These are phyloP conservation scores for Ochropleura leucogaster DNA, from an alignment of 2,888 invertebrate species.

Conservation along the genomic window DNA sequence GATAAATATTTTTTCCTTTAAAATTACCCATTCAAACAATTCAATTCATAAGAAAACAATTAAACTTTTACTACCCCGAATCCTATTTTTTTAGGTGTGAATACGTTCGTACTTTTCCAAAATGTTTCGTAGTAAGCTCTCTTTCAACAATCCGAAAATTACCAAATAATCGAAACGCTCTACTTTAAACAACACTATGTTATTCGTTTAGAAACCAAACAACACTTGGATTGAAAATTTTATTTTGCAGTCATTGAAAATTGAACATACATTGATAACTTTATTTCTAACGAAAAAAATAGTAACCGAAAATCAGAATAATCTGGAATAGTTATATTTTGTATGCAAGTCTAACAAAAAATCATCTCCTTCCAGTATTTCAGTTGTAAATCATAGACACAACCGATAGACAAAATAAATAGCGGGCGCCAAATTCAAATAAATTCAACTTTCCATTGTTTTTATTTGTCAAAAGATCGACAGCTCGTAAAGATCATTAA, in stretches of 20 bases:
- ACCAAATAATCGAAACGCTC: neutral
- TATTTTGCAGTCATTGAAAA: conserved; percentile 3
- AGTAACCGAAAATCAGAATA: neutral
- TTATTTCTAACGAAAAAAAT: neutral
- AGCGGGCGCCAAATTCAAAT: conserved; percentile 73
- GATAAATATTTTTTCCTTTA: neutral
- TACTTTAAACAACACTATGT: conserved; percentile 5
- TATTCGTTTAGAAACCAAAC: conserved; percentile 38
- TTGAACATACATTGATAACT: too few species aligned
- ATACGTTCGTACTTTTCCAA: too few species aligned
- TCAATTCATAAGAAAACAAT: too few species aligned
- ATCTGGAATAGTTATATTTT: neutral
- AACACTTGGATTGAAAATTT: too few species aligned
- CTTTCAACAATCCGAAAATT: neutral
- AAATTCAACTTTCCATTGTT: conserved; percentile 71
- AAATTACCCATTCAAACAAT: neutral
- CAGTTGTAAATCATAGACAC: conserved; percentile 39
- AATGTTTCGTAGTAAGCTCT: neutral
- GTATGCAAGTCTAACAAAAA: neutral
- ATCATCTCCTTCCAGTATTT: neutral
- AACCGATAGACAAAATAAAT: conserved; percentile 7
- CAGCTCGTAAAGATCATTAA: conserved; percentile 38
- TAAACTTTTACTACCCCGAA: neutral
- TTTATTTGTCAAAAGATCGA: conserved; percentile 49
- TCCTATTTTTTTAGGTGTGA: too few species aligned